Evolutionary conservation across 2,888 invertebrate species (phyloP).

Genomic region (Sphaerophoria taeniata): DNA sequence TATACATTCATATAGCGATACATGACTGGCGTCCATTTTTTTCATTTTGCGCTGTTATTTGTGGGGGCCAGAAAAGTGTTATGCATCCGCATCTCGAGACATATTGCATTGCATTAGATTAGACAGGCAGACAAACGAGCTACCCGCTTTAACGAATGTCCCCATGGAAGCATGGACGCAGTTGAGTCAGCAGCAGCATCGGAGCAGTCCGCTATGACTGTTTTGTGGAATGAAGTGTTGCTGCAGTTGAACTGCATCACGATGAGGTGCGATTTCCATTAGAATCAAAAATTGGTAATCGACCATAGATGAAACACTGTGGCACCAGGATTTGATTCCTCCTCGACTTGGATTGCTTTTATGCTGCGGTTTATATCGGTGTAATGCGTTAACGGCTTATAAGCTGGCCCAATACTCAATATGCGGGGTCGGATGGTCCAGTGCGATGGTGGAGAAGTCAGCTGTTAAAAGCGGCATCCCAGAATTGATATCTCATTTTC

Average conservation of each 20-base stretch:
- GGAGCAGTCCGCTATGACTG: constrained; percentile 47
- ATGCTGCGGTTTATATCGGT: constrained; percentile 5
- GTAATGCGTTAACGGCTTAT: constrained; percentile 52
- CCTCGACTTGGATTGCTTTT: constrained; percentile 29
- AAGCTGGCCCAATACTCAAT: constrained; percentile 63
- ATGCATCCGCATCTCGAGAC: constrained; percentile 66
- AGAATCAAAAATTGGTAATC: too few relatives aligned
- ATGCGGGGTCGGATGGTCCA: not conserved
- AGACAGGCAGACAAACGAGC: constrained; percentile 71
- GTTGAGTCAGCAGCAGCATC: too few relatives aligned
- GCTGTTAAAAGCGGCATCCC: too few relatives aligned
- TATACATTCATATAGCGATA: constrained; percentile 19
- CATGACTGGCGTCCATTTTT: constrained; percentile 18
- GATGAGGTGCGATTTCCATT: too few relatives aligned
- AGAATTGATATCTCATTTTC: constrained; percentile 74
- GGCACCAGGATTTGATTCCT: constrained; percentile 24
- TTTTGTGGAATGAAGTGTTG: too few relatives aligned
- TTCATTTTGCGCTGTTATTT: not conserved
- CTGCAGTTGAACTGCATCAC: too few relatives aligned
- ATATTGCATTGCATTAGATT: constrained; percentile 71
- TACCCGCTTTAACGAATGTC: constrained; percentile 69
- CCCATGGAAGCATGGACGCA: constrained; percentile 48
- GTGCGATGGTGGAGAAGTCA: not conserved
- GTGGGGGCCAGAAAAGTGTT: constrained; percentile 54
- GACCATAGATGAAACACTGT: constrained; percentile 47